These are phyloP conservation scores for Xylocopa sonorina DNA, from an alignment of 1,140 invertebrate species.

Conservation along the genomic window DNA sequence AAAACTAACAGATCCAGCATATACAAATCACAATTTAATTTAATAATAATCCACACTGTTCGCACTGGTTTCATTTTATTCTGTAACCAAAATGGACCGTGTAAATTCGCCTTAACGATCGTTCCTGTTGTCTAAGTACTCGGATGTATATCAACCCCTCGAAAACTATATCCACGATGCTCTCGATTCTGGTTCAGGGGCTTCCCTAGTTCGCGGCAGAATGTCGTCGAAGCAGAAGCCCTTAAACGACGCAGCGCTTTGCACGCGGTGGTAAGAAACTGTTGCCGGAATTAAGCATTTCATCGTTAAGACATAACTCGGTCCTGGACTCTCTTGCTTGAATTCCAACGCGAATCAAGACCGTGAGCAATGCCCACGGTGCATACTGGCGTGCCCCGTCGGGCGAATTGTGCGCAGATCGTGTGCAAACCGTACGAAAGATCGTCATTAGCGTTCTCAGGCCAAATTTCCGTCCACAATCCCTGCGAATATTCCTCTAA, in stretches of 20 bases:
- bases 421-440: not conserved
- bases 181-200: not conserved
- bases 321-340: not conserved
- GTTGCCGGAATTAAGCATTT: not conserved
- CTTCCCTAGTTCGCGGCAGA: not conserved
- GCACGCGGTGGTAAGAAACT: not conserved
- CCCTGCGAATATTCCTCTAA: not conserved
- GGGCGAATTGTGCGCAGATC: not conserved
- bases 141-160: not conserved
- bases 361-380: constrained; percentile 1
- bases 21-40: too few species aligned
- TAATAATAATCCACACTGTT: too few species aligned
- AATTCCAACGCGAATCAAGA: constrained; percentile 16
- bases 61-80: too few species aligned
- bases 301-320: constrained; percentile 1
- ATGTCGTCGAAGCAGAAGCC: not conserved
- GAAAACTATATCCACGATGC: not conserved
- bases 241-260: not conserved
- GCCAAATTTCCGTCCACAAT: not conserved
- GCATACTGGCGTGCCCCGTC: constrained; percentile 2
- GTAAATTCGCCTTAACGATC: too few species aligned
- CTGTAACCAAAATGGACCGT: too few species aligned
- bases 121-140: not conserved
- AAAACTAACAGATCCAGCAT: too few species aligned
- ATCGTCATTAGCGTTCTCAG: constrained; percentile 27